Base-by-base conservation (phyloP, 2,113 vertebrate genomes). In the Chauna torquata region DNA sequence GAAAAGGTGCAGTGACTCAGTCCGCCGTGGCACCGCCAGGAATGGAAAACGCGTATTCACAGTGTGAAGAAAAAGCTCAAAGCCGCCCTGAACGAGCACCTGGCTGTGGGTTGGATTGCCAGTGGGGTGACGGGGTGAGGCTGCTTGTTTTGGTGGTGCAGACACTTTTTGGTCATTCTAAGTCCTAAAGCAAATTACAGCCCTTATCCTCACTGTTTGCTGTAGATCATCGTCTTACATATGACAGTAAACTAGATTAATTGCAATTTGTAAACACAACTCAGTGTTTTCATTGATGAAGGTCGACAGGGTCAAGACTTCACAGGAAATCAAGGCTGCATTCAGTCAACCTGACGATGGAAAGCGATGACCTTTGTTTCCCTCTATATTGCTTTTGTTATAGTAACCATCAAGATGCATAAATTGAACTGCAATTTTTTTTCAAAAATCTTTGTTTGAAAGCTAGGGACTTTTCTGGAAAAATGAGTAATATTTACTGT, bases 41-140 rank as follows among this genome's bases (percentile, higher is more conserved):
- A 69, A n/a, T 40, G 34, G 40, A 74, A 72, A 81, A 6, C 2
- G 0, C 24, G 15, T 28, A 20, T 77, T 40, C 38, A 8, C 40
- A 16, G 40, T 9, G 18, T 7, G 16, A 23, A 38, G 32, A 24
- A 16, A 34, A 77, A 84, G 40, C 36, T 42, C 42, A 71, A 55
- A 72, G 49, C 9, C 34, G 25, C 16, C 15, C 24, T 17, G 5
- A 54, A 25, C 18, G 25, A 80, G 22, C 12, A 16, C 32, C 11
- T 18, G 6, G 5, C 4, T 47, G 36, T 74, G 64, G 54, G 44
- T 5, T 28, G 42, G 28, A 19, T 0, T 52, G 20, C 36, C 50
- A 22, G 0, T 44, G 27, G 15, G 36, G 17, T 81, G 62, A 7
- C 1, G 2, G 30, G 10, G 5, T 40, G 58, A 57, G 15, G 16